Evolutionary conservation across 1,140 invertebrate genomes (phyloP), one percentile per base, ranked within the genome.

Genomic region (Polyergus mexicanus): DNA sequence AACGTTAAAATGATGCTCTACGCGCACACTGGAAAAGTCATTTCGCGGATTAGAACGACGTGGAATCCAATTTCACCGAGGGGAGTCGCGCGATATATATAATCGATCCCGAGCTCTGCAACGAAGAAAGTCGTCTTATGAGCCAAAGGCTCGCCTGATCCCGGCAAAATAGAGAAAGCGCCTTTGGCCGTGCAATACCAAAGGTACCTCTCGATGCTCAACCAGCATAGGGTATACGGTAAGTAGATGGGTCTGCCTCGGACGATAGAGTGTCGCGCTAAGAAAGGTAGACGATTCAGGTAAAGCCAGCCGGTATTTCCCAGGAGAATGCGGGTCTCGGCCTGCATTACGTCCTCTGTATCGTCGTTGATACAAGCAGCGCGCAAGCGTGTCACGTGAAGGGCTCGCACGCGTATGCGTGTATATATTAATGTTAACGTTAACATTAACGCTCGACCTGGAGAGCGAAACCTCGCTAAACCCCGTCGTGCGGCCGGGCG

Each of bases 251-350:
- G 86, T 83, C 62, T 69, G 71, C 69, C 71, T 62, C 5, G 78
- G 25, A 81, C 85, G 87, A 88, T 86, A 89, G 87, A 83, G 56
- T 28, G 74, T 44, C 56, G 41, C 41, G 44, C 35, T n/a, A 35
- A 51, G 68, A 87, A 84, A 78, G 80, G 66, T 85, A 77, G 83
- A 54, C 62, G 51, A 51, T 54, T 54, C 62, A 83, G 88, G 84
- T 85, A 89, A 89, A 88, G 86, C 88, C 72, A 72, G 35, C 72
- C 65, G 81, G 77, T 89, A 89, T 89, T 89, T 89, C 88, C 88
- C 88, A 81, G 25, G 86, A 69, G 88, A 86, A 25, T n/a, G 41
- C 19, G 54, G 28, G 83, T 63, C 41, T 69, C 28, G 44, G 74
- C 60, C 77, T 65, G 88, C 83, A 81, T 77, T 81, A 85, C 63